Evolutionary conservation across 2,888 invertebrate species (phyloP), one percentile per base, ranked within the genome.

Genomic region (Papilio elwesi): DNA sequence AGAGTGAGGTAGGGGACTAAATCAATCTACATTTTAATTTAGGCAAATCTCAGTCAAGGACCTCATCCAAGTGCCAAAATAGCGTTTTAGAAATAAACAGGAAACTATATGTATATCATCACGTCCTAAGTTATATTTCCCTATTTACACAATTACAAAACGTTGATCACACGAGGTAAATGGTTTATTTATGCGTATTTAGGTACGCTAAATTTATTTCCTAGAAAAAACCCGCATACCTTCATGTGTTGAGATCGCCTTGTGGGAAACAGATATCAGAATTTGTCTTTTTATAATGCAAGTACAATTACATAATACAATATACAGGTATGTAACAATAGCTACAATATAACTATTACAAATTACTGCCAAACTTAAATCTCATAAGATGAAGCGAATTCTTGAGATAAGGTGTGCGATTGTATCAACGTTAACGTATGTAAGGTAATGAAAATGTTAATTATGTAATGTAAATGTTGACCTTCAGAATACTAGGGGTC

Each of bases 261-360:
- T 59, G 66, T 16, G 57, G 36, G 59, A 26, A 38, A 64, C 43
- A 64, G 72, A 73, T 57, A 68, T 38, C 11, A 59, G 15, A 15
- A 49, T 38, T 70, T 49, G 49, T 65, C 49, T 38, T 36, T 53
- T 49, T 63, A 64, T 52, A 51, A 51, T 63, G 47, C 15, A 62
- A 15, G 72, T 73, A 71, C 13, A 47, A 55, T 72, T 68, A 53
- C 67, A 62, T 55, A 62, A 53, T 66, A 51, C 16, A 15, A 26
- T 43, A 9, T 43, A 43, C 0, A 9, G 9, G 43, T 51, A 65
- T 38, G 13, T 43, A 43, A n/a, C 8, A 55, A 57, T 12, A 11
- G 11, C 36, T 66, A 53, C 70, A 76, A 74, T 26, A 75, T 78
- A 77, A 77, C 77, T 26, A 75, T 78, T 77, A 38, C n/a, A 36